A percentile compares a stretch with the other conserved stretches of the same genome.
These are phyloP conservation scores for Caenorhabditis sp. DNA, from an alignment of 2,888 invertebrate genomes.

Conservation along the genomic window DNA sequence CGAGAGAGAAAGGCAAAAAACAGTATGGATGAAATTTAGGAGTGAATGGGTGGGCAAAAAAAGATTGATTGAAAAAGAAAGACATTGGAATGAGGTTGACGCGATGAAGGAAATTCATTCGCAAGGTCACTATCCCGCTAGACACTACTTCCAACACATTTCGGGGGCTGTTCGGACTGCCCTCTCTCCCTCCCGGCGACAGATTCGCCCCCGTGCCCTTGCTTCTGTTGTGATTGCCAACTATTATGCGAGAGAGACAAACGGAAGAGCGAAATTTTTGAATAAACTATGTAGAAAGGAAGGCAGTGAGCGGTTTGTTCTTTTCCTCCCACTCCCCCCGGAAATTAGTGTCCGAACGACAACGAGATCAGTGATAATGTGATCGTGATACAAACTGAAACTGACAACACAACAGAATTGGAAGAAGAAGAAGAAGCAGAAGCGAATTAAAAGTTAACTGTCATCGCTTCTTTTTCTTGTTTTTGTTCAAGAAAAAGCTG, in stretches of 20 bases:
- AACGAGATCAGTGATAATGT: conserved; percentile 36
- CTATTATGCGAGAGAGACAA: conserved; percentile 2
- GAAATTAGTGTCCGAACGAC: conserved; percentile 36
- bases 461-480: not conserved
- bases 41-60: conserved; percentile 24
- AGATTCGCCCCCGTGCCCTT: conserved; percentile 3
- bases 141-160: conserved; percentile 40
- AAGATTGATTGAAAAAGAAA: conserved; percentile 51
- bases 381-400: conserved; percentile 48
- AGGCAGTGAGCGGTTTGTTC: not conserved
- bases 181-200: not conserved
- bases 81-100: conserved; percentile 55
- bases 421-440: conserved; percentile 2
- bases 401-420: conserved; percentile 48
- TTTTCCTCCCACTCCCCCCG: not conserved
- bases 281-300: not conserved
- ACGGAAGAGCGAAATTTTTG: not conserved
- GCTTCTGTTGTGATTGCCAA: conserved; percentile 8
- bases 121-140: conserved; percentile 52
- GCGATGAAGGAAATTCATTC: conserved; percentile 51
- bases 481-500: conserved; percentile 3
- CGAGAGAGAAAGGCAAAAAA: not conserved
- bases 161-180: conserved; percentile 29
- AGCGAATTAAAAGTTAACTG: conserved; percentile 9
- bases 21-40: conserved; percentile 1